Percentiles rank a stretch among this genome's conserved stretches.
Conservation (phyloP, 2,113 vertebrate genomes). For the Grammomys surdaster region DNA sequence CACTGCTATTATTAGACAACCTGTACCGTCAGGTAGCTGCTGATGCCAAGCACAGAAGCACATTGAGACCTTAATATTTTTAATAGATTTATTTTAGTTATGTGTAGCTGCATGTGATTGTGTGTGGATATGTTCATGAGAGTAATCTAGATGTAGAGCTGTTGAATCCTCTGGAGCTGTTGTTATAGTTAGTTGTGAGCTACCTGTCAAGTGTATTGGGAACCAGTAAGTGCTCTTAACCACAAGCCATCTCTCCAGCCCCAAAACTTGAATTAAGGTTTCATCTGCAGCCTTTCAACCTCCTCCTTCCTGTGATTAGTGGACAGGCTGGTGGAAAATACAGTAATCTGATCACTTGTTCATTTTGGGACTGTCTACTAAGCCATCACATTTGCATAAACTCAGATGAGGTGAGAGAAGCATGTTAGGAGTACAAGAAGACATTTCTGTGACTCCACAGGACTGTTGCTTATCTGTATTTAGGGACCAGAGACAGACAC, state of each 20-base stretch:
- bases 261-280: not conserved
- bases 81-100: not conserved
- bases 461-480: not conserved
- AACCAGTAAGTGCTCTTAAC: not conserved
- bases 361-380: not conserved
- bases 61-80: not conserved
- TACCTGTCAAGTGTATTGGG: not conserved
- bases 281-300: not conserved
- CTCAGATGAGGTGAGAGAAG: not conserved
- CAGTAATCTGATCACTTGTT: not conserved
- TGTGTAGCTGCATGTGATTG: not conserved
- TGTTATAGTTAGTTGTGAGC: not conserved
- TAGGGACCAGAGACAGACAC: not conserved
- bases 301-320: not conserved
- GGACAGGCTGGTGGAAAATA: not conserved
- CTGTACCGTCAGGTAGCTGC: not conserved
- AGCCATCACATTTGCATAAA: not conserved
- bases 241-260: not conserved
- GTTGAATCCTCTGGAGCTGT: not conserved
- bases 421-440: not conserved
- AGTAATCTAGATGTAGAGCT: not conserved
- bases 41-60: not conserved
- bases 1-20: not conserved
- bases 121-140: not conserved
- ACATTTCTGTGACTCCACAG: not conserved